These are phyloP conservation scores for Drosophila putrida DNA, from an alignment of 2,888 invertebrate genomes.

Conservation along the genomic window DNA sequence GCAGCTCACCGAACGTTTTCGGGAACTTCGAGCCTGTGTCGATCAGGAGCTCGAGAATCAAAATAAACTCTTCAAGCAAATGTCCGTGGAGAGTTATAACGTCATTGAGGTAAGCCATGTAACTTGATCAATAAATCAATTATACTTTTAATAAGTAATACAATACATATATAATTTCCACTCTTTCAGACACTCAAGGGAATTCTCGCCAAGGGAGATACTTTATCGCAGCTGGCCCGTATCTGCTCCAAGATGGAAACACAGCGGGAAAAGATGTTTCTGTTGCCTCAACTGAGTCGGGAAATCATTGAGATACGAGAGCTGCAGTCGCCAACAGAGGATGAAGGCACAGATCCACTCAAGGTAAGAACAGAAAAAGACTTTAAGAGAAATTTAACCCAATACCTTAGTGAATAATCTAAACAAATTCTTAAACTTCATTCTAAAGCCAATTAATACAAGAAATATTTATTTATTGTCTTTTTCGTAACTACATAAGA, in stretches of 20 bases:
- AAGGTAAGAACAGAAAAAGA: slow-evolving; percentile 38
- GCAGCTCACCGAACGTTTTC: slow-evolving; percentile 86
- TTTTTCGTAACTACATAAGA: too few relatives aligned
- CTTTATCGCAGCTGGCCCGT: slow-evolving; percentile 87
- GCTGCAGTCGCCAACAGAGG: slow-evolving; percentile 69
- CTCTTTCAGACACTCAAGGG: slow-evolving; percentile 85
- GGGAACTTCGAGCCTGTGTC: slow-evolving; percentile 87
- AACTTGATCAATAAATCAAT: too few relatives aligned
- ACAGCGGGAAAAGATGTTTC: slow-evolving; percentile 86
- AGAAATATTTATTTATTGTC: too few relatives aligned
- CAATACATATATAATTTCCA: too few relatives aligned
- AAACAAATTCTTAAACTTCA: too few relatives aligned
- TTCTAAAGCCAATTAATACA: too few relatives aligned
- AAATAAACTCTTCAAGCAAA: slow-evolving; percentile 86
- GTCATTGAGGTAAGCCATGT: slow-evolving; percentile 76
- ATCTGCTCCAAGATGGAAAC: slow-evolving; percentile 90
- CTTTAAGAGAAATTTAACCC: not conserved
- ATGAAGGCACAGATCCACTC: slow-evolving; percentile 59
- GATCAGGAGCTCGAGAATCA: slow-evolving; percentile 86
- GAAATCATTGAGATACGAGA: slow-evolving; percentile 74
- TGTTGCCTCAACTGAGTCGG: slow-evolving; percentile 77
- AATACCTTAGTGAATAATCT: not conserved
- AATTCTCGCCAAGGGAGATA: slow-evolving; percentile 87
- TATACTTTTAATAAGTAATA: too few relatives aligned
- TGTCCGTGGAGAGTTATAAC: slow-evolving; percentile 88